A percentile compares a stretch with the other conserved stretches of the same genome.
phyloP scores from a whole-genome alignment of 1,140 invertebrate species.

The Leucophenga varia region DNA sequence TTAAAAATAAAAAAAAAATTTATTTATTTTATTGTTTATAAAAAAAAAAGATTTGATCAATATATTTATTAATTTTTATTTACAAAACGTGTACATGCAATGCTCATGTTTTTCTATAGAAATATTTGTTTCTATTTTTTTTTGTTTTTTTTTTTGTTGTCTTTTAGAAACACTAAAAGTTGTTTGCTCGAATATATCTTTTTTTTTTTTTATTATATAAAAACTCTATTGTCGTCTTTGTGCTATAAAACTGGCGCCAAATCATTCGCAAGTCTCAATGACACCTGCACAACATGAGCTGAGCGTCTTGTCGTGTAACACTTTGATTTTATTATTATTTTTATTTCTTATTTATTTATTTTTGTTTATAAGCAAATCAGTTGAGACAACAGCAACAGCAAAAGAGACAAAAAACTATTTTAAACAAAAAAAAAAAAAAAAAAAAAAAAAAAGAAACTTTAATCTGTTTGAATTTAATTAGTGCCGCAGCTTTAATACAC shows the following conservation, averaged over 20 bases:
- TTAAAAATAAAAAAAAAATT: too few relatives aligned
- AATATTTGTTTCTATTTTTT: too few relatives aligned
- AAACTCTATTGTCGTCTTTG: neutral
- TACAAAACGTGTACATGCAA: too few relatives aligned
- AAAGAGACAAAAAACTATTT: constrained; percentile 3
- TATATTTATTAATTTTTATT: too few relatives aligned
- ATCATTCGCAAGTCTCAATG: constrained; percentile 52
- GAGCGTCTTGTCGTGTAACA: constrained; percentile 53
- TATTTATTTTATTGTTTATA: too few relatives aligned
- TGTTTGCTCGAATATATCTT: too few relatives aligned
- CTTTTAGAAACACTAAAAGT: too few relatives aligned
- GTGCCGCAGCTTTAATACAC: neutral
- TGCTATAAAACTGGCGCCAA: constrained; percentile 49
- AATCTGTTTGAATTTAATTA: constrained; percentile 26
- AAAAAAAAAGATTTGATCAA: too few relatives aligned
- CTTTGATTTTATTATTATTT: constrained; percentile 37
- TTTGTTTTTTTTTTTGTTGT: too few relatives aligned
- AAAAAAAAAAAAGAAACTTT: constrained; percentile 27
- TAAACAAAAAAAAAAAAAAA: neutral
- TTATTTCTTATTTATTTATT: constrained; percentile 13
- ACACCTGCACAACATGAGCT: constrained; percentile 52
- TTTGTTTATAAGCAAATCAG: constrained; percentile 1
- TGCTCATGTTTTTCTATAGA: too few relatives aligned
- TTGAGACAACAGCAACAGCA: too few relatives aligned
- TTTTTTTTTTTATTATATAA: too few relatives aligned